These are phyloP conservation scores for Amia ocellicauda DNA, from an alignment of 2,113 vertebrate genomes.

Conservation along the genomic window DNA sequence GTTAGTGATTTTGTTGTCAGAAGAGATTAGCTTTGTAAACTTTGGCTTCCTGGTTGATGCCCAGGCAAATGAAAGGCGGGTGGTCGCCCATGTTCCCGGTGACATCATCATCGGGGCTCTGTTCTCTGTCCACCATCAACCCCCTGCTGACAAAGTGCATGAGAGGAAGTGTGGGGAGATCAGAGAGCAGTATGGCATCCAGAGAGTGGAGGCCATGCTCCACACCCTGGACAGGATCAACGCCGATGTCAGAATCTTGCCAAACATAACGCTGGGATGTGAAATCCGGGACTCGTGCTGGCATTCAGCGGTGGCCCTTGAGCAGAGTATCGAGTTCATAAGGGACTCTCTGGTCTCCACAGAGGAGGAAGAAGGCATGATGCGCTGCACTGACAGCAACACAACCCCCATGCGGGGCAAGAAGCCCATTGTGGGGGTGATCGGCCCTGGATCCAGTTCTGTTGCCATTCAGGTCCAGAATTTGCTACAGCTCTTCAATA, in stretches of 20 bases:
- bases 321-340: slow-evolving; percentile 98
- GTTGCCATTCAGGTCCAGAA: slow-evolving; percentile 99
- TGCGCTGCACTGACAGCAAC: slow-evolving; percentile 80
- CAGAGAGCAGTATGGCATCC: slow-evolving; percentile 96
- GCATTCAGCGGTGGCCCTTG: slow-evolving; percentile 94
- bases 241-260: slow-evolving; percentile 78
- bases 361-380: slow-evolving; percentile 83
- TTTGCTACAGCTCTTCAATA: slow-evolving; percentile 96
- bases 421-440: slow-evolving; percentile 96
- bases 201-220: slow-evolving; percentile 97
- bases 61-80: slow-evolving; percentile 84
- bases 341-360: slow-evolving; percentile 91
- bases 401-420: slow-evolving; percentile 83
- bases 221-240: slow-evolving; percentile 94
- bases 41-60: slow-evolving; percentile 58
- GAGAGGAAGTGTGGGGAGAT: slow-evolving; percentile 95
- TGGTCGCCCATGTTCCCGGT: slow-evolving; percentile 89
- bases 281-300: slow-evolving; percentile 98
- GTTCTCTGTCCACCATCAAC: slow-evolving; percentile 97
- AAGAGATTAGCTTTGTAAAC: slow-evolving; percentile 67
- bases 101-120: slow-evolving; percentile 96
- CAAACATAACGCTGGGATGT: slow-evolving; percentile 91
- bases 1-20: slow-evolving; percentile 62
- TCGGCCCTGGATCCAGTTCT: slow-evolving; percentile 94
- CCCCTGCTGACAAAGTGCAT: slow-evolving; percentile 93